Conservation (phyloP, 2,113 vertebrate genomes). For the Eudyptes chrysolophus region DNA sequence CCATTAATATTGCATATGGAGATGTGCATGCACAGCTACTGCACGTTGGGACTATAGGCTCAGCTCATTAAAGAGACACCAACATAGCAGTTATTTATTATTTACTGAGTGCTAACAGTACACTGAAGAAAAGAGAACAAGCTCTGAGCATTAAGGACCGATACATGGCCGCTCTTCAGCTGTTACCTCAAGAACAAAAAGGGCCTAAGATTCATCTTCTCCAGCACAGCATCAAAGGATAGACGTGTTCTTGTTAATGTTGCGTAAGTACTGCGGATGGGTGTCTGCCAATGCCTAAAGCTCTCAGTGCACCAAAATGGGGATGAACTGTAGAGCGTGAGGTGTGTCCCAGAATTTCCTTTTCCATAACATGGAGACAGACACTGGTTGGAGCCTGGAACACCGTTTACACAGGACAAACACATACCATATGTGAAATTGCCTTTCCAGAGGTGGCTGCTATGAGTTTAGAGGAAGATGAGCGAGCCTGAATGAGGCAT, state of each 20-base stretch:
- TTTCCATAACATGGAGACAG: not conserved
- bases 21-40: not conserved
- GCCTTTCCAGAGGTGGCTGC: not conserved
- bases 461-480: not conserved
- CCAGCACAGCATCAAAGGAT: not conserved
- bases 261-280: not conserved
- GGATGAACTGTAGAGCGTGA: not conserved
- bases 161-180: not conserved
- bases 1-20: constrained; percentile 16
- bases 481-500: not conserved
- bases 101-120: not conserved
- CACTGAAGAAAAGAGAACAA: not conserved
- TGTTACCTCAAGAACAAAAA: not conserved
- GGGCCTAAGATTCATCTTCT: not conserved
- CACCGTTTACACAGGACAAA: not conserved
- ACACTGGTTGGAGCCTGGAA: not conserved
- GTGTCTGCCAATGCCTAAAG: not conserved
- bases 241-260: not conserved
- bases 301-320: not conserved
- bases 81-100: not conserved
- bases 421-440: not conserved
- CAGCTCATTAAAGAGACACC: not conserved
- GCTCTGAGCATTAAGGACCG: not conserved
- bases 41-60: not conserved
- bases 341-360: not conserved